A percentile compares a stretch with the other conserved stretches of the same genome.
These are phyloP conservation scores for Pseudochirops cupreus DNA, from an alignment of 2,797 vertebrate species.

Conservation along the genomic window DNA sequence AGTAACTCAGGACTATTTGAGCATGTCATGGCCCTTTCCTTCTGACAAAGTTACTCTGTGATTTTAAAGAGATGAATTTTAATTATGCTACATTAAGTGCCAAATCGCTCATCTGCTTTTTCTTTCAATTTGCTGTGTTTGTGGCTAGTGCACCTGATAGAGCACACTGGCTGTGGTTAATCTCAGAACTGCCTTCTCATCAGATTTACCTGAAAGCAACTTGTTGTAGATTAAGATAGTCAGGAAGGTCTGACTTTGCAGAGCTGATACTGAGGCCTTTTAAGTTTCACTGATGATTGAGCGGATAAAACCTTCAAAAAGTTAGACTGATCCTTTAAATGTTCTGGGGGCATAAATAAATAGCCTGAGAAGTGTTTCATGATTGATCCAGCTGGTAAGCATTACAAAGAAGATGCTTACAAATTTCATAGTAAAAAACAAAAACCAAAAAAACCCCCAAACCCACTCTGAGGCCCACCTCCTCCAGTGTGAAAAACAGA, in stretches of 20 bases:
- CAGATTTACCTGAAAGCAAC: constrained; percentile 34
- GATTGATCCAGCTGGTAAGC: constrained; percentile 16
- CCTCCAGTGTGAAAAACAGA: neutral
- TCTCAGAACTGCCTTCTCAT: neutral
- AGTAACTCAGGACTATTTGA: neutral
- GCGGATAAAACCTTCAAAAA: constrained; percentile 5
- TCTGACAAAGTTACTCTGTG: neutral
- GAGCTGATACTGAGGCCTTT: neutral
- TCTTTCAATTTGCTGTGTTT: neutral
- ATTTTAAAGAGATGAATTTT: constrained; percentile 23
- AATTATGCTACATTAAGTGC: neutral
- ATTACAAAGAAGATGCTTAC: constrained; percentile 22
- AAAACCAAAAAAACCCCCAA: neutral
- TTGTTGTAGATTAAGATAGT: neutral
- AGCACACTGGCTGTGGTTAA: neutral
- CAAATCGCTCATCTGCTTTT: constrained; percentile 11
- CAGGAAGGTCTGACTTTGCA: neutral
- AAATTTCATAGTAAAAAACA: neutral
- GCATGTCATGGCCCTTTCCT: neutral
- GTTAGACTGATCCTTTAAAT: constrained; percentile 2
- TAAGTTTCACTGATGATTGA: neutral
- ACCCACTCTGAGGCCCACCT: neutral
- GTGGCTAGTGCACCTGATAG: neutral
- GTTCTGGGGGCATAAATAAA: neutral
- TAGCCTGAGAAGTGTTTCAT: neutral